A percentile compares a stretch with the other conserved stretches of the same genome.
These are phyloP conservation scores for Tanypteryx hageni DNA, from an alignment of 2,888 invertebrate species.

Conservation along the genomic window DNA sequence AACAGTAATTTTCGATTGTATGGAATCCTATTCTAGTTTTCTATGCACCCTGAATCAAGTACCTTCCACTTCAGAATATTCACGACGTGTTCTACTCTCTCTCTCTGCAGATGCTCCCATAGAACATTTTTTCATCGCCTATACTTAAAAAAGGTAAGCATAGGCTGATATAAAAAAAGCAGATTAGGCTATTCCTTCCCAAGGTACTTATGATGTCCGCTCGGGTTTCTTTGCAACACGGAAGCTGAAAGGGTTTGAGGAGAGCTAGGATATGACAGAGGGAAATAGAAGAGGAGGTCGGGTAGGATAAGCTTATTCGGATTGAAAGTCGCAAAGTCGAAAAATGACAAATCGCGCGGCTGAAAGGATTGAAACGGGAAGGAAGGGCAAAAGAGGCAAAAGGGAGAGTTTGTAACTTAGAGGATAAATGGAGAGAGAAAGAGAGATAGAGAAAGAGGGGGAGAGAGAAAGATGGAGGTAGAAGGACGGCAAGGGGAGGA, in stretches of 20 bases:
- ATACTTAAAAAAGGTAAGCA: not conserved
- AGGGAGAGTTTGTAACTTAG: not conserved
- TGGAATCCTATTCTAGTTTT: not conserved
- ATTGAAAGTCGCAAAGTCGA: constrained; percentile 52
- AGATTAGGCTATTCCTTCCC: not conserved
- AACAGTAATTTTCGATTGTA: not conserved
- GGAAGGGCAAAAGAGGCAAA: not conserved
- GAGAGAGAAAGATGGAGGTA: not conserved
- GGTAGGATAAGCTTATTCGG: not conserved
- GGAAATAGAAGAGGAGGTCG: constrained; percentile 21
- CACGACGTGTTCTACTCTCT: not conserved
- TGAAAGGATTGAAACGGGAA: not conserved
- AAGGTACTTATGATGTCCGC: not conserved
- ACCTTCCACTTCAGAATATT: not conserved
- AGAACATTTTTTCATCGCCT: not conserved
- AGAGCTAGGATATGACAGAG: not conserved
- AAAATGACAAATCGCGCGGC: constrained; percentile 55
- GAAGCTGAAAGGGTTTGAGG: not conserved
- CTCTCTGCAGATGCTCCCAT: not conserved
- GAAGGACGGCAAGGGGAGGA: constrained; percentile 22
- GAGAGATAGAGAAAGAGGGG: not conserved
- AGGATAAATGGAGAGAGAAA: not conserved
- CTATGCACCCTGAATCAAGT: not conserved
- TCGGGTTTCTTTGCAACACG: not conserved
- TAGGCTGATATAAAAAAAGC: not conserved